phyloP scores from a whole-genome alignment of 2,888 invertebrate species.

The Nephrotoma guestfalica region DNA sequence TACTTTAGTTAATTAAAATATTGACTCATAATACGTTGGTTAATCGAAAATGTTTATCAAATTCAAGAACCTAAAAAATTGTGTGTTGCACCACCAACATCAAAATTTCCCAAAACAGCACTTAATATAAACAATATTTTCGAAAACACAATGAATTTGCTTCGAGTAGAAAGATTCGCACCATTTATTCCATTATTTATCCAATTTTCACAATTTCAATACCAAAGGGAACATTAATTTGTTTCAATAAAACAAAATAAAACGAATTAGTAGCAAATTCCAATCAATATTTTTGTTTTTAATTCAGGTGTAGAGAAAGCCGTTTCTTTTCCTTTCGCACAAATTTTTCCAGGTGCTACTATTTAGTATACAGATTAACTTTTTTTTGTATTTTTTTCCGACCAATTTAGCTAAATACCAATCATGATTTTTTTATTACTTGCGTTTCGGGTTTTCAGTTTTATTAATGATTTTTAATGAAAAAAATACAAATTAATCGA shows the following conservation, averaged over 20 bases:
- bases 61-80: too few relatives aligned
- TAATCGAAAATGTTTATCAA: too few relatives aligned
- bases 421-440: neutral
- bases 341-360: neutral
- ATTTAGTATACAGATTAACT: neutral
- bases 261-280: neutral
- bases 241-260: neutral
- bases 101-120: neutral
- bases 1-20: too few relatives aligned
- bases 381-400: neutral
- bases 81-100: too few relatives aligned
- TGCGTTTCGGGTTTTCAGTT: neutral
- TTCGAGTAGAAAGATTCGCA: neutral
- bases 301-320: neutral
- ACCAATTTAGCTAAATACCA: neutral
- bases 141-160: neutral
- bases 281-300: neutral
- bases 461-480: neutral
- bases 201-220: neutral
- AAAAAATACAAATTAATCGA: neutral
- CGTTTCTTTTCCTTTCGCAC: neutral
- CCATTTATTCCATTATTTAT: neutral
- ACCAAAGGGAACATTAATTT: neutral
- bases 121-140: neutral
- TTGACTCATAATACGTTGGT: too few relatives aligned